Percentiles rank a stretch among this genome's conserved stretches.
phyloP scores from a whole-genome alignment of 2,113 vertebrate genomes.

The Anoura caudifer region DNA sequence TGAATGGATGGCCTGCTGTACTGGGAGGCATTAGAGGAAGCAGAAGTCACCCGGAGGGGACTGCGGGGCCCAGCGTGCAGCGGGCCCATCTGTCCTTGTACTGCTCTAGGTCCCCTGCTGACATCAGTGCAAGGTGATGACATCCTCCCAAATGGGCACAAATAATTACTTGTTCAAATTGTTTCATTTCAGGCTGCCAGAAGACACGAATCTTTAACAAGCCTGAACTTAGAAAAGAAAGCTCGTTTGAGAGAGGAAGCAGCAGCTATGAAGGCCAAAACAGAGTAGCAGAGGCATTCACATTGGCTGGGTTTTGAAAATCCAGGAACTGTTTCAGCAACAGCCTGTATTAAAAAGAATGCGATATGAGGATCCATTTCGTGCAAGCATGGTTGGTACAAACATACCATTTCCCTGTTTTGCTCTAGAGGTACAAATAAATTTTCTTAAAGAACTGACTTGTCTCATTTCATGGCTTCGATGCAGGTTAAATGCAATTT shows the following conservation, averaged over 20 bases:
- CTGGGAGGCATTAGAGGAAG: background rate
- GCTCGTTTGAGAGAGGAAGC: constrained; percentile 81
- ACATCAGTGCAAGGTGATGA: background rate
- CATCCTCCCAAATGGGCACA: background rate
- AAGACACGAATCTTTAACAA: constrained; percentile 84
- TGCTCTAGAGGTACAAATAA: constrained; percentile 58
- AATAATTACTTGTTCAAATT: constrained; percentile 3
- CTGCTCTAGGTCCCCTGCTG: background rate
- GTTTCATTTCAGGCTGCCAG: constrained; percentile 80
- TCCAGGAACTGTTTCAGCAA: background rate
- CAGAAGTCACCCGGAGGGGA: background rate
- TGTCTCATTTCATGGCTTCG: constrained; percentile 26
- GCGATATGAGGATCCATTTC: background rate
- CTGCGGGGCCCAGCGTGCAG: background rate
- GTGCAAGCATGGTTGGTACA: background rate
- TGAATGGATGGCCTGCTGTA: background rate
- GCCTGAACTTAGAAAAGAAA: constrained; percentile 88
- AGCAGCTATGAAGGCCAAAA: constrained; percentile 60
- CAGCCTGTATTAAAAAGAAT: background rate
- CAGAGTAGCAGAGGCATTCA: constrained; percentile 44
- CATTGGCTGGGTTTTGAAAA: constrained; percentile 5
- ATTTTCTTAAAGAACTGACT: constrained; percentile 55
- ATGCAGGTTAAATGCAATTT: constrained; percentile 21
- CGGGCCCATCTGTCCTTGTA: background rate
- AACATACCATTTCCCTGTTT: background rate